phyloP scores from a whole-genome alignment of 2,888 invertebrate genomes.

The Parthenolecanium corni region DNA sequence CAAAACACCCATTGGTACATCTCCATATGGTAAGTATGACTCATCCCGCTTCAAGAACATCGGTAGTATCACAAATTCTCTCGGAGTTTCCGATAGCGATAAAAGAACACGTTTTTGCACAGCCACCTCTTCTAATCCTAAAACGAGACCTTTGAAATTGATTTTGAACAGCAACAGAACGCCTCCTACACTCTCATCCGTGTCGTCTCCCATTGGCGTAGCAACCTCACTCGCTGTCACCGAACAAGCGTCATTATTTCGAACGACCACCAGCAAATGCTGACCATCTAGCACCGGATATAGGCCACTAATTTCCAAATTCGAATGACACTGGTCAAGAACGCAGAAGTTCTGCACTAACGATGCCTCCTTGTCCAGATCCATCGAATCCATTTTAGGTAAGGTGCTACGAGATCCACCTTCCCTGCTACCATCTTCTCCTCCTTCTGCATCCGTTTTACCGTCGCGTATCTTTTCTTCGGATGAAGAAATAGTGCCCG shows the following conservation, averaged over 20 bases:
- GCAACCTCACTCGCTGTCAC: background rate
- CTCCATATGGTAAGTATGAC: constrained; percentile 7
- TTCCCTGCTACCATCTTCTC: constrained; percentile 4
- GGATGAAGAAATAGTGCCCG: constrained; percentile 16
- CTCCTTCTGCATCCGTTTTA: constrained; percentile 8
- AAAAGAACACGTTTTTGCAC: constrained; percentile 24
- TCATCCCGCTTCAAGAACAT: constrained; percentile 29
- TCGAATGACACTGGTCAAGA: background rate
- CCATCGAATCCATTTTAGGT: constrained; percentile 19
- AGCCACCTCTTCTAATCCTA: constrained; percentile 30
- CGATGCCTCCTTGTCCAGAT: constrained; percentile 15
- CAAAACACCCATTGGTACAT: constrained; percentile 44
- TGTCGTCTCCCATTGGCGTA: background rate
- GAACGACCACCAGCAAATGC: constrained; percentile 11
- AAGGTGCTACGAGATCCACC: constrained; percentile 2
- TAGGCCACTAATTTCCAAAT: constrained; percentile 6
- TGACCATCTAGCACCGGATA: constrained; percentile 19
- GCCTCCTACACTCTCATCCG: constrained; percentile 36
- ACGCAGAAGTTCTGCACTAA: constrained; percentile 11
- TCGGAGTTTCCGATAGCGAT: constrained; percentile 2
- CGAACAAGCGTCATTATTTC: background rate
- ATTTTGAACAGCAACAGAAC: constrained; percentile 48
- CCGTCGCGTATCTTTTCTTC: constrained; percentile 20
- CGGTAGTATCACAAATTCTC: constrained; percentile 31
- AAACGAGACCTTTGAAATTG: constrained; percentile 38